A percentile compares a stretch with the other conserved stretches of the same genome.
Evolutionary conservation across 2,113 vertebrate genomes (phyloP).

Genomic region (Microcebus tavaratra): DNA sequence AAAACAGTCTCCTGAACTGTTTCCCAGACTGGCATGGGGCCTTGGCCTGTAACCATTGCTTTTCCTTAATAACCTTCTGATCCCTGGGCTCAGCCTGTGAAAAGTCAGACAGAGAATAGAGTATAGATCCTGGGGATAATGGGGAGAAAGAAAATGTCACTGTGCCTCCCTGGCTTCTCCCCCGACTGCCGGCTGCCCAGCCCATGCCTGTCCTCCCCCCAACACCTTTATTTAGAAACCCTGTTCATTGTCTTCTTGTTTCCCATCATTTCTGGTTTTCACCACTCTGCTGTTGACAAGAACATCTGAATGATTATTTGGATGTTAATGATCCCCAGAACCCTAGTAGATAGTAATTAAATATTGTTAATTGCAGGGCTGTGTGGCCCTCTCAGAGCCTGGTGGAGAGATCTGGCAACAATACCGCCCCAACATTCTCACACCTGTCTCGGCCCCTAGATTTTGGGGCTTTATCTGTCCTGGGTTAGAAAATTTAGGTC

Average conservation of each 20-base stretch:
- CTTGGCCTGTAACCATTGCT: not conserved
- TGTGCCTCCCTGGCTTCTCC: not conserved
- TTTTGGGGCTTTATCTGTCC: not conserved
- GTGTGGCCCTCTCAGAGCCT: slow-evolving; percentile 12
- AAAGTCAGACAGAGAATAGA: not conserved
- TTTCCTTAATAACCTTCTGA: slow-evolving; percentile 21
- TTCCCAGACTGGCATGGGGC: not conserved
- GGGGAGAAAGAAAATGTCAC: slow-evolving; percentile 4
- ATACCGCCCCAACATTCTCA: not conserved
- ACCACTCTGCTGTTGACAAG: slow-evolving; percentile 37
- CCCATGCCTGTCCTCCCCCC: not conserved
- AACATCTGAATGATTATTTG: slow-evolving; percentile 55
- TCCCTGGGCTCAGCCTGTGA: not conserved
- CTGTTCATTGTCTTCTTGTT: slow-evolving; percentile 57
- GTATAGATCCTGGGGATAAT: not conserved
- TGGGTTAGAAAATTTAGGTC: slow-evolving; percentile 38
- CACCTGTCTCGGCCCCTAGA: slow-evolving; percentile 22
- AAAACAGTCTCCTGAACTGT: not conserved
- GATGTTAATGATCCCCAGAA: slow-evolving; percentile 58
- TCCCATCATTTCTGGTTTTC: slow-evolving; percentile 55
- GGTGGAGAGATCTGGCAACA: slow-evolving; percentile 43
- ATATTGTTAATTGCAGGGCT: slow-evolving; percentile 58
- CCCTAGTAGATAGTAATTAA: slow-evolving; percentile 66
- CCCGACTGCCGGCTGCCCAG: not conserved
- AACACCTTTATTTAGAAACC: slow-evolving; percentile 51